phyloP scores from a whole-genome alignment of 2,113 vertebrate species.

The Anguilla japonica region DNA sequence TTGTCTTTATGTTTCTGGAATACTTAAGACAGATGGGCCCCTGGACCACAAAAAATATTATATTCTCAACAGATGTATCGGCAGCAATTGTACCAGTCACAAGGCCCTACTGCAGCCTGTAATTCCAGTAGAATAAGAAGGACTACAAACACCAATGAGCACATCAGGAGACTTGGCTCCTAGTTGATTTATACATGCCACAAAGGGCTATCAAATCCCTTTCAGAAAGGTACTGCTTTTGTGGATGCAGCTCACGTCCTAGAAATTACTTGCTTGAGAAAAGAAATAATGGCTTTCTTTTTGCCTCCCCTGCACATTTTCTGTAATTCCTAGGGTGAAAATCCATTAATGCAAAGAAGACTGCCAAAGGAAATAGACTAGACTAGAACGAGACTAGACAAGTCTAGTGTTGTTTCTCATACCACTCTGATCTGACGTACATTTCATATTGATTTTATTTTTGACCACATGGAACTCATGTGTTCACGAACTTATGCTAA shows the following conservation, averaged over 20 bases:
- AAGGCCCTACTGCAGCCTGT: constrained; percentile 38
- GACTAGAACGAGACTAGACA: too few relatives aligned
- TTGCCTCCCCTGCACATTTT: constrained; percentile 21
- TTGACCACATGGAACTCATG: neutral
- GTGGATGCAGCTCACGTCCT: constrained; percentile 32
- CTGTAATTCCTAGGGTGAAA: neutral
- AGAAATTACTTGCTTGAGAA: constrained; percentile 46
- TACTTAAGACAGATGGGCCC: constrained; percentile 6
- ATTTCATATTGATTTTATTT: neutral
- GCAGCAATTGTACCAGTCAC: constrained; percentile 12
- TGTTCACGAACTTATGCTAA: neutral
- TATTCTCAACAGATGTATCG: neutral
- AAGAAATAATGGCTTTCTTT: constrained; percentile 40
- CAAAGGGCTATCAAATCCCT: constrained; percentile 48
- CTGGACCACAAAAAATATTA: neutral
- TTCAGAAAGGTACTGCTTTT: constrained; percentile 42
- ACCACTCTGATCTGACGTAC: neutral
- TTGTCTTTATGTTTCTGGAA: neutral
- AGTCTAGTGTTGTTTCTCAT: neutral
- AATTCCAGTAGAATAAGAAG: constrained; percentile 20
- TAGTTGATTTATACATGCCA: constrained; percentile 38
- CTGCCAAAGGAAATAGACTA: neutral
- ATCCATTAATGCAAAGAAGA: neutral
- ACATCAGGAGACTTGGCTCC: constrained; percentile 48
- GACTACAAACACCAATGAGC: constrained; percentile 7